Conservation (phyloP, 2,113 vertebrate genomes). For the Uria lomvia region DNA sequence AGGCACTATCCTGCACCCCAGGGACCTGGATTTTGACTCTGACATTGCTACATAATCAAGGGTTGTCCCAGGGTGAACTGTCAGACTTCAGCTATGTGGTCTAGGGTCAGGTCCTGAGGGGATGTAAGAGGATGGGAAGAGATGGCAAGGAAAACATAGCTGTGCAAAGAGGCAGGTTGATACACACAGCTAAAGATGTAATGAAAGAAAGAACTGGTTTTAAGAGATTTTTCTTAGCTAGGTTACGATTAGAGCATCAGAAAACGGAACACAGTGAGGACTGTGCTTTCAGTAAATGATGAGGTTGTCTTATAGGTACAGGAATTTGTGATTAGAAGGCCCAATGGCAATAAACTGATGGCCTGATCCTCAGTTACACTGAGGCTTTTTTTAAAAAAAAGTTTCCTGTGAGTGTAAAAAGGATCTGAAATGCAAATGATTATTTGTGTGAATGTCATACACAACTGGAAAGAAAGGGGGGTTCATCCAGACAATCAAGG, state of each 20-base stretch:
- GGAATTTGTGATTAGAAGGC: not conserved
- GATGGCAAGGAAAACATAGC: slow-evolving; percentile 16
- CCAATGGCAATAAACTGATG: not conserved
- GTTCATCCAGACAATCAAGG: not conserved
- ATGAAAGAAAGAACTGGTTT: not conserved
- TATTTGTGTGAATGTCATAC: not conserved
- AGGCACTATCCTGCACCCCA: not conserved
- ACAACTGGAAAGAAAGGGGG: not conserved
- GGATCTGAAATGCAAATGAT: not conserved
- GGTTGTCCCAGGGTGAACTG: not conserved
- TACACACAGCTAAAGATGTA: not conserved
- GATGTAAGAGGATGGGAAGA: not conserved
- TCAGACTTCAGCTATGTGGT: not conserved
- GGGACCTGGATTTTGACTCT: slow-evolving; percentile 29
- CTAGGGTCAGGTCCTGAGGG: slow-evolving; percentile 45
- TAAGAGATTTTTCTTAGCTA: not conserved
- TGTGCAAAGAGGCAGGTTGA: slow-evolving; percentile 16
- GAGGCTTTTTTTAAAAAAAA: not conserved
- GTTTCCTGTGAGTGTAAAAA: not conserved
- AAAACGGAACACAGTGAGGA: not conserved
- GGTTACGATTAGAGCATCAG: not conserved
- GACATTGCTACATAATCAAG: slow-evolving; percentile 38
- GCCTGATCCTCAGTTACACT: not conserved
- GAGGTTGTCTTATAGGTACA: not conserved
- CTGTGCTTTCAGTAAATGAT: not conserved